Evolutionary conservation across 2,888 invertebrate species (phyloP).

Genomic region (Sarcophaga carnaria): DNA sequence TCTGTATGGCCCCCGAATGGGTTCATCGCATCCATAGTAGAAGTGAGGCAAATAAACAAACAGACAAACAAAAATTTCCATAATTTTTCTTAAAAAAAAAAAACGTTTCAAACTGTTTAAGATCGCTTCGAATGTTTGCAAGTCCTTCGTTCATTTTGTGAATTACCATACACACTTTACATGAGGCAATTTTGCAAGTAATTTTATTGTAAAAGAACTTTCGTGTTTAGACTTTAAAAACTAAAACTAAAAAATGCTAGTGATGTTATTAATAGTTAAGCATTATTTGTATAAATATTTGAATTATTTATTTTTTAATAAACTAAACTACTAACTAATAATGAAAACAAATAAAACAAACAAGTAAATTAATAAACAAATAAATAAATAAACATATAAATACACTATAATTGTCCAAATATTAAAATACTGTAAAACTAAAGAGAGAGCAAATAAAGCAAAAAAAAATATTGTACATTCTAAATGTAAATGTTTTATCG

Average conservation of each 20-base stretch:
- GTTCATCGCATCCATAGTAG: constrained; percentile 89
- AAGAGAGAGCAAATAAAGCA: not conserved
- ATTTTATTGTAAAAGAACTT: constrained; percentile 33
- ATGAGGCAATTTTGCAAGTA: not conserved
- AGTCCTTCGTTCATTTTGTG: no score
- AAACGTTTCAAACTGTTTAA: no score
- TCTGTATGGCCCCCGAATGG: constrained; percentile 91
- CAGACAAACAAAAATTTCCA: constrained; percentile 17
- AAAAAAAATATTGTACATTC: constrained; percentile 51
- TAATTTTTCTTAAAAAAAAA: constrained; percentile 15
- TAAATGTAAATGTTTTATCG: constrained; percentile 54
- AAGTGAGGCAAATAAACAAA: constrained; percentile 62
- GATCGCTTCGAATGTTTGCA: constrained; percentile 1
- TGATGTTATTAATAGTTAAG: constrained; percentile 70
- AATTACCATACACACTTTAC: no score
- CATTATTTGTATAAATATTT: constrained; percentile 63
- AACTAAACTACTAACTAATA: no score
- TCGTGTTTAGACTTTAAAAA: not conserved
- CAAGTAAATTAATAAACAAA: constrained; percentile 39
- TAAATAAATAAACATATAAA: constrained; percentile 19
- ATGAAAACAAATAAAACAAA: no score
- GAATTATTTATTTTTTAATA: constrained; percentile 50
- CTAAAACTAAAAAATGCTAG: constrained; percentile 70
- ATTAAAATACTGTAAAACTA: constrained; percentile 50
- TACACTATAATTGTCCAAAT: constrained; percentile 63